These are phyloP conservation scores for Sander lucioperca DNA, from an alignment of 2,113 vertebrate species.

Conservation along the genomic window DNA sequence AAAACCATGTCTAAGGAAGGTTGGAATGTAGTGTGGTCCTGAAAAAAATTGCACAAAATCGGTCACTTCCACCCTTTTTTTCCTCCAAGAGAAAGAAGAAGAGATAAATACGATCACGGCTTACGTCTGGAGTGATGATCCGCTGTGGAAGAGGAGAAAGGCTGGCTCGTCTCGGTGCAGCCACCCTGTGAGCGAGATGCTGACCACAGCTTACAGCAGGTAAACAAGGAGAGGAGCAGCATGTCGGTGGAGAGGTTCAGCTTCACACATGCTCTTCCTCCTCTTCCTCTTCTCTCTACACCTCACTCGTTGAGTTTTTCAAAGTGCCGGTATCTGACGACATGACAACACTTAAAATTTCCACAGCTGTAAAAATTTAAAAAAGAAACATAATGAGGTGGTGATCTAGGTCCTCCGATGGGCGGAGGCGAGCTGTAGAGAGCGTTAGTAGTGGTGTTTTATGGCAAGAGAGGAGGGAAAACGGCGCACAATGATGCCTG, in stretches of 20 bases:
- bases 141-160: slow-evolving; percentile 36
- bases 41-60: slow-evolving; percentile 77
- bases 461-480: slow-evolving; percentile 59
- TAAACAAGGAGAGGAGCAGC: slow-evolving; percentile 65
- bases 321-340: slow-evolving; percentile 62
- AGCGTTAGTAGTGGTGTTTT: slow-evolving; percentile 46
- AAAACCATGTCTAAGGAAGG: slow-evolving; percentile 82
- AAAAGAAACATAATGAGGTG: slow-evolving; percentile 44
- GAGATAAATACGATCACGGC: slow-evolving; percentile 44
- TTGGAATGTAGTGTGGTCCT: slow-evolving; percentile 83
- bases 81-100: slow-evolving; percentile 33
- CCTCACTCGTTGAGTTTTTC: slow-evolving; percentile 51
- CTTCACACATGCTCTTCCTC: slow-evolving; percentile 18
- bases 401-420: slow-evolving; percentile 41
- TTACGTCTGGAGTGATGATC: slow-evolving; percentile 52
- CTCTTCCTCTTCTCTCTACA: slow-evolving; percentile 1
- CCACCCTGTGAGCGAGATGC: slow-evolving; percentile 38
- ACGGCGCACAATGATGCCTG: slow-evolving; percentile 31
- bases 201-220: slow-evolving; percentile 71
- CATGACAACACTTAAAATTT: slow-evolving; percentile 55
- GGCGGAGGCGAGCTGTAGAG: slow-evolving; percentile 47
- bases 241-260: slow-evolving; percentile 32
- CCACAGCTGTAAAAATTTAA: slow-evolving; percentile 49
- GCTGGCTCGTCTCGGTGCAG: slow-evolving; percentile 41
- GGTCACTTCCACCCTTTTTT: slow-evolving; percentile 25